These are phyloP conservation scores for Pristiophorus japonicus DNA, from an alignment of 2,113 vertebrate genomes.

Conservation along the genomic window DNA sequence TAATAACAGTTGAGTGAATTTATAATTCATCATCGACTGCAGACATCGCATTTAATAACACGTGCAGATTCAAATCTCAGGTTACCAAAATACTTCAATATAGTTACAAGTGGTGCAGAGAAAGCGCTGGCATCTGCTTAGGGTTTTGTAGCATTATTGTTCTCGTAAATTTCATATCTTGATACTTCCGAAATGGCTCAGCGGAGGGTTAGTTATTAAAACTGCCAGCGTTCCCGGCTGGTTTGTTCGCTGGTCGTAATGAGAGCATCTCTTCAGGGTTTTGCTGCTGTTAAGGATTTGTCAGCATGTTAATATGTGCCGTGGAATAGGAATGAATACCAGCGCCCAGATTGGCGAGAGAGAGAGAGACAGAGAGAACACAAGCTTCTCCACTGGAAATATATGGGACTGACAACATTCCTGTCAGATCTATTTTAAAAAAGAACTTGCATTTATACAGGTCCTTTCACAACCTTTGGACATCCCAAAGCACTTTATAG, in stretches of 20 bases:
- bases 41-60: conserved; percentile 35
- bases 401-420: not conserved
- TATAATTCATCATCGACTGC: conserved; percentile 29
- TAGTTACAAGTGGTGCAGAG: conserved; percentile 3
- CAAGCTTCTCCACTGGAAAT: not conserved
- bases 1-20: conserved; percentile 37
- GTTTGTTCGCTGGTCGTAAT: not conserved
- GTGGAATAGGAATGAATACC: not conserved
- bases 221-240: not conserved
- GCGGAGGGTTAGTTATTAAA: conserved; percentile 25
- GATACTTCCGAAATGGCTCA: not conserved
- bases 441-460: not conserved
- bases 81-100: conserved; percentile 30
- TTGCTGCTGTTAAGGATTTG: not conserved
- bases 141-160: not conserved
- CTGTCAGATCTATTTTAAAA: not conserved
- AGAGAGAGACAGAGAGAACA: not conserved
- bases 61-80: conserved; percentile 31
- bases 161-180: conserved; percentile 21
- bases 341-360: not conserved
- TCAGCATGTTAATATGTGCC: not conserved
- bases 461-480: not conserved
- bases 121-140: conserved; percentile 2
- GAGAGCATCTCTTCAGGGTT: not conserved
- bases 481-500: not conserved